Evolutionary conservation across 2,888 invertebrate species (phyloP), one percentile per base, ranked within the genome.

Genomic region (Trypoxylon attenuatum): DNA sequence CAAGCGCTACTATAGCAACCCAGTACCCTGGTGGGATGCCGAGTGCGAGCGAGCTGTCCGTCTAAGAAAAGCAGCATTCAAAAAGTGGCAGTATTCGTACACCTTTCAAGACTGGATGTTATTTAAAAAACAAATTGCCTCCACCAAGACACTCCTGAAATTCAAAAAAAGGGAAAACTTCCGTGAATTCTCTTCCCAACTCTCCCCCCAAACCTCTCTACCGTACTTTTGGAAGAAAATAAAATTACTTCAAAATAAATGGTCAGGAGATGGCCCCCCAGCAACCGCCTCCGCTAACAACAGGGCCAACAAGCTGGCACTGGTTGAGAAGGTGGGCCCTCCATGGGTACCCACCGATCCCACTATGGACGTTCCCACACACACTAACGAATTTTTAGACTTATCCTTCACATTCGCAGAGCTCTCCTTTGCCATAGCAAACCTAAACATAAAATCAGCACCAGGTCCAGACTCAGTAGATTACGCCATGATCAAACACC

Each of bases 381-480:
- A 13, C 5, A 19, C 21, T 10, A 59, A 52, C 16, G 1, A 13
- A 13, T 41, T 60, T 39, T 54, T 60, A 15, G 39, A 46, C 18
- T n/a, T 8, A 2, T 39, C 18, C 2, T 71, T 69, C 15, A 53
- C 19, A 16, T 69, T 55, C 25, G 57, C 42, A 5, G 69, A 66
- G 53, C 63, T 58, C 13, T 66, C 63, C 39, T 21, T 33, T 18
- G 61, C 69, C 13, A 23, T 63, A 2, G 52, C 27, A 8, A 51
- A 55, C 6, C 52, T 47, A 25, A 61, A 56, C 8, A 42, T 21
- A 15, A 52, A 58, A 4, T 72, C 67, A 3, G 49, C 69, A n/a
- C 67, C 72, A 38, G 67, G 72, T 13, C 53, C 66, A 29, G 63
- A 69, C 29, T 66, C 63, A 16, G 55, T 72, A 38, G 53, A 59